A percentile compares a stretch with the other conserved stretches of the same genome.
Evolutionary conservation across 1,140 invertebrate genomes (phyloP).

Genomic region (Spodoptera litura): DNA sequence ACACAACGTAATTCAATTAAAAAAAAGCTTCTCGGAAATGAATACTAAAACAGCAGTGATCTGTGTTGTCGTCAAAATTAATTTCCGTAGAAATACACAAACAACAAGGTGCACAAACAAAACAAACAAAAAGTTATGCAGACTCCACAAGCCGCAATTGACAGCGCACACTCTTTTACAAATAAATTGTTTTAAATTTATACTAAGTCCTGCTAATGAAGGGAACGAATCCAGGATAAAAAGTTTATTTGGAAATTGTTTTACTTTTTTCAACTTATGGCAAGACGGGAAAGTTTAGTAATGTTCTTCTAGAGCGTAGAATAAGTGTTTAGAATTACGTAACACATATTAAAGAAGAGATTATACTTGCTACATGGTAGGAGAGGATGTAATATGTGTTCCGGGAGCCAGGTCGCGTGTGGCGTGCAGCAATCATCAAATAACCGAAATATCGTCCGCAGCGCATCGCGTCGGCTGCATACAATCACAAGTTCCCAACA

Average conservation of each 20-base stretch:
- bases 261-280: background rate
- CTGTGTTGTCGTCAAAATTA: conserved; percentile 21
- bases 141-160: conserved; percentile 14
- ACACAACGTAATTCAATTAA: background rate
- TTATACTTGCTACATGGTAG: too few relatives aligned
- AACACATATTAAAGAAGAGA: too few relatives aligned
- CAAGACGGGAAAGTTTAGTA: background rate
- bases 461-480: background rate
- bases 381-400: too few relatives aligned
- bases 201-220: conserved; percentile 23
- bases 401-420: too few relatives aligned
- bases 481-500: conserved; percentile 24
- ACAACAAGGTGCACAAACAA: background rate
- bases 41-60: conserved; percentile 14
- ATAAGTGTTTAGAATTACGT: too few relatives aligned
- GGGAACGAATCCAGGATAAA: conserved; percentile 17
- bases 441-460: background rate
- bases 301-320: too few relatives aligned
- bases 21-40: conserved; percentile 7
- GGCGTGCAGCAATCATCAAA: background rate
- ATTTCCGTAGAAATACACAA: conserved; percentile 2
- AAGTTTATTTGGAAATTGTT: conserved; percentile 9
- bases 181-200: conserved; percentile 31
- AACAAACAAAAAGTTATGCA: background rate
- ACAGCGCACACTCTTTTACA: conserved; percentile 4